These are phyloP conservation scores for Drosophila sp. DNA, from an alignment of 1,140 invertebrate species.

Conservation along the genomic window DNA sequence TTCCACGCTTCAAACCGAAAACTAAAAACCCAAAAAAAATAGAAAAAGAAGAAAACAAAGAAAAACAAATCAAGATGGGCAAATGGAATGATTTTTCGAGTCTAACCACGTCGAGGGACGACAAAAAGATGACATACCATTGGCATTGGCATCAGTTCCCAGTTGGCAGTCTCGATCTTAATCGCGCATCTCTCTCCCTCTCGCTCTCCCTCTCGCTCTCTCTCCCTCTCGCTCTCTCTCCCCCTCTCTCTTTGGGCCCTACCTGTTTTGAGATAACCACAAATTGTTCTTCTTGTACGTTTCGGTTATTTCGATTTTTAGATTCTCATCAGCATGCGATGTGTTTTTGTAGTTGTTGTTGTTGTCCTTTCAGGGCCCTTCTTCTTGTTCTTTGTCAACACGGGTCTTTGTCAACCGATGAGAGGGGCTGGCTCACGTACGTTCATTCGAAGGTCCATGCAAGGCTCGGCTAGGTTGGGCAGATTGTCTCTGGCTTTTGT, in stretches of 20 bases:
- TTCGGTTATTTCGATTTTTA: conserved; percentile 13
- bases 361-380: conserved; percentile 39
- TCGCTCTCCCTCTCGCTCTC: too few species aligned
- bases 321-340: conserved; percentile 60
- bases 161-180: conserved; percentile 34
- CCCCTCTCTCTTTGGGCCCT: background rate
- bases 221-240: too few species aligned
- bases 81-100: conserved; percentile 42
- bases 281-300: conserved; percentile 46
- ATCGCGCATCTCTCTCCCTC: conserved; percentile 32
- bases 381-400: conserved; percentile 17
- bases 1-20: conserved; percentile 48
- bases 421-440: conserved; percentile 53
- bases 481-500: conserved; percentile 53
- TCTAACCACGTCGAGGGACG: conserved; percentile 41
- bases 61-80: conserved; percentile 16
- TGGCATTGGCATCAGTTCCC: conserved; percentile 22
- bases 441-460: conserved; percentile 32
- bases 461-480: conserved; percentile 2
- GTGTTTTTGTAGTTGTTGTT: conserved; percentile 28
- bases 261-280: conserved; percentile 58
- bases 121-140: conserved; percentile 45
- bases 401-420: conserved; percentile 42
- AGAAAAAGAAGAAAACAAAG: conserved; percentile 1
- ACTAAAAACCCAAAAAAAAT: conserved; percentile 4